phyloP scores from a whole-genome alignment of 2,113 vertebrate genomes.

The Formicarius rufipectus region DNA sequence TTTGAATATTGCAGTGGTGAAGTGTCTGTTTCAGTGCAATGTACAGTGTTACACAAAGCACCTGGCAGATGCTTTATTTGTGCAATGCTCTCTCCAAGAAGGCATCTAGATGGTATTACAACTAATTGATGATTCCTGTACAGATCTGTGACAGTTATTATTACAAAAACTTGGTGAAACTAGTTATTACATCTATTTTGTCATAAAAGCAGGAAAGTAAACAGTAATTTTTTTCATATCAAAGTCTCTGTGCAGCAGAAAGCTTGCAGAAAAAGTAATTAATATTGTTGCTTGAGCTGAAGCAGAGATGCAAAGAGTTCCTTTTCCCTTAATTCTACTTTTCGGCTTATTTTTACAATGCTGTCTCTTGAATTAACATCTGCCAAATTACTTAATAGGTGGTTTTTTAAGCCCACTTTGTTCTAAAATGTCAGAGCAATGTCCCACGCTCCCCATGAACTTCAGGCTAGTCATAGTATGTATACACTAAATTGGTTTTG shows the following conservation, averaged over 20 bases:
- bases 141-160: neutral
- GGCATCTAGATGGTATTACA: neutral
- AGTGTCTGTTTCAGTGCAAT: neutral
- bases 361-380: neutral
- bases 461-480: conserved; percentile 21
- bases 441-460: neutral
- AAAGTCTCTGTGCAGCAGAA: neutral
- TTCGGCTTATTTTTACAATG: neutral
- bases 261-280: neutral
- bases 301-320: neutral
- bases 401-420: neutral
- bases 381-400: neutral
- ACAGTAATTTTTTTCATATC: neutral
- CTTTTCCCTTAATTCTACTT: neutral
- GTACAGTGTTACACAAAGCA: neutral
- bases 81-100: neutral
- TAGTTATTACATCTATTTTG: neutral
- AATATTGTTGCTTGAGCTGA: neutral
- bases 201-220: neutral
- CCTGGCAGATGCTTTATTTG: neutral
- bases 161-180: neutral
- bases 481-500: neutral
- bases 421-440: neutral
- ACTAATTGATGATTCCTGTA: neutral
- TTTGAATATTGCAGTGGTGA: neutral